phyloP scores from a whole-genome alignment of 2,113 vertebrate genomes.

The Pavo muticus region DNA sequence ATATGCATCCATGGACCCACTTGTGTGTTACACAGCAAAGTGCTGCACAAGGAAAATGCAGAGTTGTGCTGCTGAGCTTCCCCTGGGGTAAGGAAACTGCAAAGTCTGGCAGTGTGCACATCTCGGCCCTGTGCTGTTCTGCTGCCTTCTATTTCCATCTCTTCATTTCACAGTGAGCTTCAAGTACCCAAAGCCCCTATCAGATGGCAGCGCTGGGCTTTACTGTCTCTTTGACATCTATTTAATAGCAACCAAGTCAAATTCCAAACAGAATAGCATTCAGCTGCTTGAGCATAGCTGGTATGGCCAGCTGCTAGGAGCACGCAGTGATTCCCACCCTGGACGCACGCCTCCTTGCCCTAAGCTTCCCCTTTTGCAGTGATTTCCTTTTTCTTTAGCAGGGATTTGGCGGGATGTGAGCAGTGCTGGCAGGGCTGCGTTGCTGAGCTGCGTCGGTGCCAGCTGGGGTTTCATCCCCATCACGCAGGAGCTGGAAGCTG shows the following conservation, averaged over 20 bases:
- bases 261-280: neutral
- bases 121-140: neutral
- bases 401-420: neutral
- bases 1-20: fast-evolving
- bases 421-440: neutral
- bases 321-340: neutral
- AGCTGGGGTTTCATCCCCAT: neutral
- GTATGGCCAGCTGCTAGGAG: neutral
- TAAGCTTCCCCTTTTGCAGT: neutral
- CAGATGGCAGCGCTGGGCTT: neutral
- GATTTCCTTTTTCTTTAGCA: neutral
- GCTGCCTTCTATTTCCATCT: neutral
- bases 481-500: neutral
- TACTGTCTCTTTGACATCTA: neutral
- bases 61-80: neutral
- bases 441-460: neutral
- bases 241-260: neutral
- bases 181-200: neutral
- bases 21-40: neutral
- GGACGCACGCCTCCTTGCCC: neutral
- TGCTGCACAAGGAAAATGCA: neutral
- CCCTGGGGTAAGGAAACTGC: neutral
- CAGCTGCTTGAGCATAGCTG: neutral
- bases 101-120: fast-evolving
- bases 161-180: neutral